Conservation (phyloP, 2,888 invertebrate species). For the Ferrisia virgata region DNA sequence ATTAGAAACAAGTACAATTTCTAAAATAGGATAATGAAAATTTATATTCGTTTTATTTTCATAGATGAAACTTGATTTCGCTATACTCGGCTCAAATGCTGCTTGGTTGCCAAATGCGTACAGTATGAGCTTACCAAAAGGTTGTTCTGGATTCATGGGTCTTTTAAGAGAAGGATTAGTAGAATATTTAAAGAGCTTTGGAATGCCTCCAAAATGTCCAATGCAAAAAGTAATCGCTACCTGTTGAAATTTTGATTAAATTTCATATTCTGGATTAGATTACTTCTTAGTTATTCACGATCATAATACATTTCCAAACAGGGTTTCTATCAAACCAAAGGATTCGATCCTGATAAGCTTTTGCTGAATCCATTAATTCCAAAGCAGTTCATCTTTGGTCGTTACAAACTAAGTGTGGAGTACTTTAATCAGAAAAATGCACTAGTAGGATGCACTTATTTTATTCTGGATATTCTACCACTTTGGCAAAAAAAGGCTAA, state of each 20-base stretch:
- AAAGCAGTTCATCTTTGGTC: background rate
- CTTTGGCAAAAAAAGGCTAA: background rate
- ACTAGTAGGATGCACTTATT: background rate
- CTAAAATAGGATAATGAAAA: no score
- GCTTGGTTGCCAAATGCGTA: background rate
- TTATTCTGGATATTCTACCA: background rate
- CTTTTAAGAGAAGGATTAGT: background rate
- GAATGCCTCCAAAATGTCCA: background rate
- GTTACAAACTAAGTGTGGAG: background rate
- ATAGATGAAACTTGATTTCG: background rate
- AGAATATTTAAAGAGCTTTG: background rate
- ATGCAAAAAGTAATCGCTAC: background rate
- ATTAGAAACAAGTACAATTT: no score
- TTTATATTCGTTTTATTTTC: background rate
- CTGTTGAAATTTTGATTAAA: background rate
- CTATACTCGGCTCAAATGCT: background rate
- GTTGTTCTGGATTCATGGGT: background rate
- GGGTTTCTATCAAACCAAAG: background rate
- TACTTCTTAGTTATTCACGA: no score
- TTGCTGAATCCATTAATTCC: background rate
- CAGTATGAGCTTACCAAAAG: background rate
- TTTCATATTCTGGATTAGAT: background rate
- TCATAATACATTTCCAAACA: no score
- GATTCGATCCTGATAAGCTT: background rate
- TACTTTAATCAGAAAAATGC: background rate